Base-by-base conservation (phyloP, 2,888 invertebrate species). In the Ichneumoninae sp. region DNA sequence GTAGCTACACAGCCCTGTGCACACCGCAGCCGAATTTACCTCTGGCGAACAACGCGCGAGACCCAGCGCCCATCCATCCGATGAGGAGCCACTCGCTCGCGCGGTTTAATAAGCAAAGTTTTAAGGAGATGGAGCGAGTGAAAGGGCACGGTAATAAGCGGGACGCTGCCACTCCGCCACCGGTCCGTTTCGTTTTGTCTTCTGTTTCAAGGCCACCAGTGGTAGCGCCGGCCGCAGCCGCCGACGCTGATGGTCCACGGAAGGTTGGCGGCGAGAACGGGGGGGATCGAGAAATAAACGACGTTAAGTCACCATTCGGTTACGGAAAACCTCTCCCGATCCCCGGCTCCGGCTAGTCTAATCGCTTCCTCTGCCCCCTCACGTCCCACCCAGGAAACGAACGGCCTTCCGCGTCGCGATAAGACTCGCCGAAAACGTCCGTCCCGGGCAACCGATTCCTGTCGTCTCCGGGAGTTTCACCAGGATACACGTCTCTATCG, bases 21-120 rank as follows among this genome's bases (percentile, higher is more conserved):
- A 85, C 80, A 83, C 77, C 82, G 81, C 83, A 87, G 85, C 82
- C 85, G 85, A 86, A 86, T 86, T 77, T 86, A 87, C 82, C 85
- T 76, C 75, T 79, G 80, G 73, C 80, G 87, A 87, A 86, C 86
- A 81, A 80, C 83, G 82, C 78, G 86, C 81, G 19, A 33, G 19
- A 44, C 52, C 40, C 40, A 3, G 40, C 52, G 73, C 77, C 77
- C 84, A 81, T 84, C 81, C 81, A 74, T 77, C 69, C 79, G 65
- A 77, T 50, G 76, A 85, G 79, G 76, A 85, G 79, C 85, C 66
- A 83, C 77, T 77, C 73, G 81, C 74, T 81, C 87, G 77, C 86
- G 87, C 83, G 89, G 88, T 89, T 88, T 89, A 89, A 89, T 89
- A 89, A 89, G 89, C 89, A 88, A 88, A 88, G 88, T 88, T 88